Percentiles rank a stretch among this genome's conserved stretches.
phyloP scores from a whole-genome alignment of 2,113 vertebrate species.

The Aspidoscelis tigris region DNA sequence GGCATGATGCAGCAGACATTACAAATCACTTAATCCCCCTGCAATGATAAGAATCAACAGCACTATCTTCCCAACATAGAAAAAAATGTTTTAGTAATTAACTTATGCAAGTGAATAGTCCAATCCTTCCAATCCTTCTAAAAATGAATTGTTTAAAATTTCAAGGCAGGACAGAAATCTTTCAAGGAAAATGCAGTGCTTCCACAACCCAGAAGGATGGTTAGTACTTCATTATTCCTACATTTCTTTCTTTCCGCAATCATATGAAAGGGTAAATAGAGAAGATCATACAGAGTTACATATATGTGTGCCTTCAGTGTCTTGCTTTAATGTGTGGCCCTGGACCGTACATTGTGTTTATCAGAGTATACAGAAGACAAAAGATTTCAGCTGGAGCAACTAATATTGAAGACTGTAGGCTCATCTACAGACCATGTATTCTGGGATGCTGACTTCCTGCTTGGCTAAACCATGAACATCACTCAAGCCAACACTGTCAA shows the following conservation, averaged over 20 bases:
- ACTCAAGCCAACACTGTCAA: neutral
- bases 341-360: neutral
- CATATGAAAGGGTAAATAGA: neutral
- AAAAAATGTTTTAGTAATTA: neutral
- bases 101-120: neutral
- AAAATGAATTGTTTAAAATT: neutral
- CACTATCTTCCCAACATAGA: neutral
- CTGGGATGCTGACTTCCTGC: neutral
- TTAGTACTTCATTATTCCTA: neutral
- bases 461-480: neutral
- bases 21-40: neutral
- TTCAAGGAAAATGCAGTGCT: neutral
- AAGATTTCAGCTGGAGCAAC: neutral
- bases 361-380: neutral
- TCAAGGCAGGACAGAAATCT: neutral
- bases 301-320: neutral
- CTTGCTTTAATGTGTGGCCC: neutral
- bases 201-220: neutral
- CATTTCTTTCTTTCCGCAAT: neutral
- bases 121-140: neutral
- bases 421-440: neutral
- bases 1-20: slow-evolving; percentile 22
- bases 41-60: neutral
- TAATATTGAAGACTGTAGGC: neutral
- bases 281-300: neutral